Conservation (phyloP, 2,113 vertebrate genomes). For the Mobula hypostoma region DNA sequence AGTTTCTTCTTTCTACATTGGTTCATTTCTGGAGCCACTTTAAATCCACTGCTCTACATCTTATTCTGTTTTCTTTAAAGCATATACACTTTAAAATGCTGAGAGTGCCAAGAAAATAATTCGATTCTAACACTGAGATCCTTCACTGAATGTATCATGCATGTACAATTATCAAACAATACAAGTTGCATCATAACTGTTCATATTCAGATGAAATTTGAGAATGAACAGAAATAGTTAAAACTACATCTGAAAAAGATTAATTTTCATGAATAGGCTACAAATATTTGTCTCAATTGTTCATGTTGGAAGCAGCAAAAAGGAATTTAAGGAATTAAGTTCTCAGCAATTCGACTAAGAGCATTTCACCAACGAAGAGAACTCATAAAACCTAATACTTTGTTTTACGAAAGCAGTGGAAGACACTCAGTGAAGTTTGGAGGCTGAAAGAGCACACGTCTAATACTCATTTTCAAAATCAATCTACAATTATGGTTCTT, state of each 20-base stretch:
- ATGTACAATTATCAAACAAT: background rate
- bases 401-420: background rate
- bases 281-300: background rate
- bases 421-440: background rate
- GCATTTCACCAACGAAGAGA: background rate
- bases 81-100: background rate
- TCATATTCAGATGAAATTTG: background rate
- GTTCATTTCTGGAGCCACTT: background rate
- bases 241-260: background rate
- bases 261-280: background rate
- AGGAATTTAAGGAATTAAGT: background rate
- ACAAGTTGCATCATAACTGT: background rate
- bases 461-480: background rate
- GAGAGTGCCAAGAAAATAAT: background rate
- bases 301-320: background rate
- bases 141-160: background rate
- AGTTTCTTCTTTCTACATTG: background rate
- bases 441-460: background rate
- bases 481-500: background rate
- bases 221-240: background rate
- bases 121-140: background rate
- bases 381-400: background rate
- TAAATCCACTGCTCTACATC: background rate
- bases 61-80: background rate
- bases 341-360: background rate